Evolutionary conservation across 2,797 vertebrate genomes (phyloP).

Genomic region (Diplodus puntazzo): DNA sequence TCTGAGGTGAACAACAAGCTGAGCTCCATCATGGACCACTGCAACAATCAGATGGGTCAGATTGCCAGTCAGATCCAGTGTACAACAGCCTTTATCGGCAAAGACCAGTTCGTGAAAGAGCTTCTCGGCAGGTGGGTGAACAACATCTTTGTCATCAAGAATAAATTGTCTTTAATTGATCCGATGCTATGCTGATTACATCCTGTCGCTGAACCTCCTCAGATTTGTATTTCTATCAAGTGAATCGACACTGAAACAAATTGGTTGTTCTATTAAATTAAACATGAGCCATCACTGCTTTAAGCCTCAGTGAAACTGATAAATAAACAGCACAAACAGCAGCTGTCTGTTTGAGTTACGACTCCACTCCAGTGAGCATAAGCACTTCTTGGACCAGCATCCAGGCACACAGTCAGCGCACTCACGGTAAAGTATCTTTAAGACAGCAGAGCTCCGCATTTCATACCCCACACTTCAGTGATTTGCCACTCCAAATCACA

Average conservation of each 20-base stretch:
- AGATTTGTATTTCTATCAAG: slow-evolving; percentile 19
- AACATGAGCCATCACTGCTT: slow-evolving; percentile 53
- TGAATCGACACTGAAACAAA: slow-evolving; percentile 30
- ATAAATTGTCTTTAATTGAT: slow-evolving; percentile 46
- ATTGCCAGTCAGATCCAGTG: slow-evolving; percentile 82
- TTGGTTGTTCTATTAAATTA: slow-evolving; percentile 46
- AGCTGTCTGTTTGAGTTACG: slow-evolving; percentile 69
- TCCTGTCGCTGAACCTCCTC: slow-evolving; percentile 37
- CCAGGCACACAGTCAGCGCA: slow-evolving; percentile 60
- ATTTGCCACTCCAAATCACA: slow-evolving; percentile 81
- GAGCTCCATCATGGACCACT: slow-evolving; percentile 84
- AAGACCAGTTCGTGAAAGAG: slow-evolving; percentile 91
- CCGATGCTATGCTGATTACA: slow-evolving; percentile 40
- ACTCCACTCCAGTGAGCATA: slow-evolving; percentile 77
- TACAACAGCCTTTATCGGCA: slow-evolving; percentile 80
- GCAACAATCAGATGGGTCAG: slow-evolving; percentile 84
- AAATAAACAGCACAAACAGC: slow-evolving; percentile 49
- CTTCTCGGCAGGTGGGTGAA: slow-evolving; percentile 90
- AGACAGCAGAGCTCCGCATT: slow-evolving; percentile 78
- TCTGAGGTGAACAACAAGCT: slow-evolving; percentile 77
- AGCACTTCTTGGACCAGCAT: slow-evolving; percentile 60
- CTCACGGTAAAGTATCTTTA: slow-evolving; percentile 59
- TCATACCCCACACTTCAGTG: slow-evolving; percentile 75
- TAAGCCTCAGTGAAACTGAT: slow-evolving; percentile 38
- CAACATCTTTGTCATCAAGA: slow-evolving; percentile 4